A percentile compares a stretch with the other conserved stretches of the same genome.
These are phyloP conservation scores for Lithophane ornitopus DNA, from an alignment of 2,888 invertebrate genomes.

Conservation along the genomic window DNA sequence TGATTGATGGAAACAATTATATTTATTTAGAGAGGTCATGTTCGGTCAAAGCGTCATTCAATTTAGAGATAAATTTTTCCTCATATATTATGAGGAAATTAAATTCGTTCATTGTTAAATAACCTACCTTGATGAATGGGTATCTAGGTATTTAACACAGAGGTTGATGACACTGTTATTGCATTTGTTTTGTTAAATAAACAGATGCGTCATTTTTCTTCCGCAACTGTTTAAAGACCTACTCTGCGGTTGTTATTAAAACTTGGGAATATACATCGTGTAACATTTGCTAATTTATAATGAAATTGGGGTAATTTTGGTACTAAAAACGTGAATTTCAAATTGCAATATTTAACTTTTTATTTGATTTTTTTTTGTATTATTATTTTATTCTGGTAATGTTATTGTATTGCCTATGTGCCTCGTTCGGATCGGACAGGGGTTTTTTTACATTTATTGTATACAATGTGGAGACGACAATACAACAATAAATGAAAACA, in stretches of 20 bases:
- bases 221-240: conserved; percentile 15
- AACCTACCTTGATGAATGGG: neutral
- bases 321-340: too few relatives aligned
- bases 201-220: conserved; percentile 23
- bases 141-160: conserved; percentile 19
- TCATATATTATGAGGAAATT: conserved; percentile 10
- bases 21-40: conserved; percentile 12
- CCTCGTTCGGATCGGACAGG: too few relatives aligned
- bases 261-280: too few relatives aligned
- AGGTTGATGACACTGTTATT: conserved; percentile 46
- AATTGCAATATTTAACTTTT: too few relatives aligned
- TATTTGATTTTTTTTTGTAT: too few relatives aligned
- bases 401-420: too few relatives aligned
- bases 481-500: too few relatives aligned
- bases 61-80: conserved; percentile 17
- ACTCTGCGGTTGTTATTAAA: conserved; percentile 5
- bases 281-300: too few relatives aligned
- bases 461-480: too few relatives aligned
- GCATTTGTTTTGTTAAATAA: conserved; percentile 26
- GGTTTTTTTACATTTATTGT: too few relatives aligned
- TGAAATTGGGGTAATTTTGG: too few relatives aligned
- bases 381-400: too few relatives aligned
- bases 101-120: conserved; percentile 38
- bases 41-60: conserved; percentile 21
- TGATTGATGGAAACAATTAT: neutral